Conservation (phyloP, 2,113 vertebrate species). For the cat (Felis catus) region F.catus_Fca126_mat1.0 CM031413.1:128529501-128530000, state of each 20-base stretch:
- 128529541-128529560: neutral
- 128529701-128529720: constrained; percentile 13
- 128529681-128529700: constrained; percentile 5
- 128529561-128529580: neutral
- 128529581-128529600: neutral
- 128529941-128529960: neutral
- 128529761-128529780: constrained; percentile 17
- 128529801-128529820: neutral
- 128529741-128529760: constrained; percentile 50
- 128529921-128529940: neutral
- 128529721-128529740: constrained; percentile 42
- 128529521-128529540: neutral
- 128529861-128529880: constrained; percentile 41
- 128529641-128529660: neutral
- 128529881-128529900: neutral
- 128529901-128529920: constrained; percentile 34
- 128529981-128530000: constrained; percentile 7
- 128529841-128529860: neutral
- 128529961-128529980: neutral
- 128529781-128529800: neutral
- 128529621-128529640: neutral
- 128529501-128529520: neutral
- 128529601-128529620: constrained; percentile 11
- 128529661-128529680: neutral
- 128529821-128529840: constrained; percentile 27